These are phyloP conservation scores for Drosophila picticornis DNA, from an alignment of 2,888 invertebrate genomes.

Conservation along the genomic window DNA sequence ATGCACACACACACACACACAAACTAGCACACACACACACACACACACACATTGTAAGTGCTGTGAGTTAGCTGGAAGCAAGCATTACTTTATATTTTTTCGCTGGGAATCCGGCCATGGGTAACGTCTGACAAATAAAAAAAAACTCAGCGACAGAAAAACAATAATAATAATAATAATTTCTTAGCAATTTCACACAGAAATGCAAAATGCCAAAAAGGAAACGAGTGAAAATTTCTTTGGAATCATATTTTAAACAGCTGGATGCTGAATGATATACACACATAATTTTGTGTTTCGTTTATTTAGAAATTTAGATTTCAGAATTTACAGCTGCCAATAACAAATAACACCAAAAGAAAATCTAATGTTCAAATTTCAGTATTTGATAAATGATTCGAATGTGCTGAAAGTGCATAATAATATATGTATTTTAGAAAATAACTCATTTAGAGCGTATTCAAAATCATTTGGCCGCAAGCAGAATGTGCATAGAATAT, in stretches of 20 bases:
- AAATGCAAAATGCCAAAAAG: slow-evolving; percentile 30
- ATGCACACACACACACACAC: slow-evolving; percentile 7
- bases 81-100: slow-evolving; percentile 33
- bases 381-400: slow-evolving; percentile 23
- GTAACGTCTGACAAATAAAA: slow-evolving; percentile 39
- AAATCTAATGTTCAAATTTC: slow-evolving; percentile 1
- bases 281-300: slow-evolving; percentile 17
- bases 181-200: slow-evolving; percentile 43
- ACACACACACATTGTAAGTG: slow-evolving; percentile 10
- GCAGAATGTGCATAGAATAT: slow-evolving; percentile 43
- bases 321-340: slow-evolving; percentile 49
- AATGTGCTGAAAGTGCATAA: slow-evolving; percentile 30
- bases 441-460: slow-evolving; percentile 18
- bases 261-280: slow-evolving; percentile 11
- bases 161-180: slow-evolving; percentile 23
- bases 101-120: slow-evolving; percentile 58
- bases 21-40: slow-evolving; percentile 9
- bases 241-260: slow-evolving; percentile 31
- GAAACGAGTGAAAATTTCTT: slow-evolving; percentile 47
- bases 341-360: slow-evolving; percentile 5
- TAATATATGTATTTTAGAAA: slow-evolving; percentile 29
- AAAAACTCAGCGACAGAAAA: slow-evolving; percentile 3
- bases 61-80: slow-evolving; percentile 49
- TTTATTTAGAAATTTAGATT: slow-evolving; percentile 17
- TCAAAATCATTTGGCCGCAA: slow-evolving; percentile 16